These are phyloP conservation scores for Sciurus carolinensis DNA, from an alignment of 2,797 vertebrate species.

Conservation along the genomic window DNA sequence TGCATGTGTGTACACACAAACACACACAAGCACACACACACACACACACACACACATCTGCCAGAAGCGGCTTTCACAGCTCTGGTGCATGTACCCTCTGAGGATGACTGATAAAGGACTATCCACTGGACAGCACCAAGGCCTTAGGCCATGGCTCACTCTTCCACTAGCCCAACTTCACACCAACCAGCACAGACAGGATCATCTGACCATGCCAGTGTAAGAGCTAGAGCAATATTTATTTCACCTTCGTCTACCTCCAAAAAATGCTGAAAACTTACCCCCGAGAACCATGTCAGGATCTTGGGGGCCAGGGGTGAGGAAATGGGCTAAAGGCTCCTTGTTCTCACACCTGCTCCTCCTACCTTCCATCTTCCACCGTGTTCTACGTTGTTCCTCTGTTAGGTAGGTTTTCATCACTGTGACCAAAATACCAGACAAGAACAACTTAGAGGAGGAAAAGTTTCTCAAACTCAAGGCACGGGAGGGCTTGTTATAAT, in stretches of 20 bases:
- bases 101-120: not conserved
- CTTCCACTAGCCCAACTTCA: not conserved
- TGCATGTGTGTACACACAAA: not conserved
- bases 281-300: not conserved
- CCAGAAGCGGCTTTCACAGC: not conserved
- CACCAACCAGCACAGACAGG: not conserved
- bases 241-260: not conserved
- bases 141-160: not conserved
- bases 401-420: too few species aligned
- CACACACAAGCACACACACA: not conserved
- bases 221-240: not conserved
- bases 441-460: too few species aligned
- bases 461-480: not conserved
- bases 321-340: not conserved
- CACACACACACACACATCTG: not conserved
- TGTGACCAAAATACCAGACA: too few species aligned
- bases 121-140: not conserved
- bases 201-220: not conserved
- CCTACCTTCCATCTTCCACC: too few species aligned
- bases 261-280: not conserved
- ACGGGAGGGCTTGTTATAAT: not conserved
- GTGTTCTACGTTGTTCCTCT: too few species aligned
- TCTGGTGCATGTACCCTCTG: not conserved
- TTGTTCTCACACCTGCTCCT: not conserved
- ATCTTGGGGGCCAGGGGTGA: not conserved